Evolutionary conservation across 2,888 invertebrate genomes (phyloP), one percentile per base, ranked within the genome.

Genomic region (Hirtodrosophila cameraria): DNA sequence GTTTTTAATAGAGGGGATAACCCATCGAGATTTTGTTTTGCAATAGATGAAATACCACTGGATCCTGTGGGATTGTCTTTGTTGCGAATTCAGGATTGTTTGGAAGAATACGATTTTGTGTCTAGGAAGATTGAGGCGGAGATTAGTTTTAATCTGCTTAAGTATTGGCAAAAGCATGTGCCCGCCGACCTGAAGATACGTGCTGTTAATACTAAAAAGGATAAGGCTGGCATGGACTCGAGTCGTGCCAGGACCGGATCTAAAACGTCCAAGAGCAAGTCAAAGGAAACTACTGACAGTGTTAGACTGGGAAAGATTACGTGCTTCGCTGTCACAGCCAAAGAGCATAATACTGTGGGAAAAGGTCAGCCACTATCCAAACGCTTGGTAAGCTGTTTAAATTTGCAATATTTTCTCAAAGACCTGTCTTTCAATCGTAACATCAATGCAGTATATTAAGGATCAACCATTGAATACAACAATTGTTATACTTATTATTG

Each of bases 401-500:
- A 5, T 15, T 6, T 12, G 9, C 9, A 33, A 20, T 4, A 23
- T 15, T 5, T 15, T 35, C n/a, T 15, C 31, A 2, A 9, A 25
- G 20, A 12, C 30, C 7, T 5, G 1, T 8, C 12, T 23, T 33
- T 12, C 5, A 13, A 5, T n/a, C 15, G n/a, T 27, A 6, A 52
- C 12, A 12, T 1, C 2, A 2, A 27, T 42, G 5, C 27, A 84
- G 83, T 81, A 71, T 7, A 88, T 89, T 5, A 71, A 74, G 41
- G 89, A 89, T 52, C 68, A 78, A 2, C 89, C 89, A 0, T 0
- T 11, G 1, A 28, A 54, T 5, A 59, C 76, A 0, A 67, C 76
- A 13, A 62, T 88, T 0, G 55, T 80, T 2, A 87, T 89, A 33
- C 45, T 88, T 3, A 65, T 89, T 7, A 20, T 88, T n/a, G 86